These are phyloP conservation scores for Oryctes rhinoceros DNA, from an alignment of 1,140 invertebrate genomes.

Conservation along the genomic window DNA sequence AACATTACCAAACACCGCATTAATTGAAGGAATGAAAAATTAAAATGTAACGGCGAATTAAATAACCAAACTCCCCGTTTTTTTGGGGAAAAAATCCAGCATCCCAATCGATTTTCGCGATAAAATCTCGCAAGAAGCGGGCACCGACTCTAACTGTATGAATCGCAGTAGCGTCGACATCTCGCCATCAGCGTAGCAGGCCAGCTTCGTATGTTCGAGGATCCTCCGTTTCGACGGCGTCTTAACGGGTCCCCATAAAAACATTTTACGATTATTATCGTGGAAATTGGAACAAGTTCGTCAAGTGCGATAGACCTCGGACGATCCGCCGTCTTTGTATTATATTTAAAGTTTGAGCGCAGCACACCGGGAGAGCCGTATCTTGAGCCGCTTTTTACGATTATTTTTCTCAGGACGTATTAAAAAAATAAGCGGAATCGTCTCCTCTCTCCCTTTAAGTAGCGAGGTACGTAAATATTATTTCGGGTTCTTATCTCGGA, in stretches of 20 bases:
- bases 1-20: no score
- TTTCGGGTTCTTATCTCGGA: constrained; percentile 32
- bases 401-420: constrained; percentile 32
- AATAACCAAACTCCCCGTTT: no score
- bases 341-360: constrained; percentile 23
- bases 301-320: neutral
- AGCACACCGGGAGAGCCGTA: neutral
- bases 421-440: constrained; percentile 32
- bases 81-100: no score
- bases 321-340: neutral
- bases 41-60: no score
- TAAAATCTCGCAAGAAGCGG: neutral
- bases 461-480: constrained; percentile 34
- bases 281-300: constrained; percentile 22
- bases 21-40: no score
- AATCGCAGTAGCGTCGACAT: neutral
- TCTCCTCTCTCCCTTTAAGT: constrained; percentile 12
- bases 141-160: neutral
- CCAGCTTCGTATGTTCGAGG: neutral
- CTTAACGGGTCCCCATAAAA: constrained; percentile 29
- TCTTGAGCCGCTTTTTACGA: constrained; percentile 1
- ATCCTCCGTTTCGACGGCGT: neutral
- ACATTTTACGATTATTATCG: constrained; percentile 36
- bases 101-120: no score
- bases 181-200: constrained; percentile 21